Base-by-base conservation (phyloP, 2,888 invertebrate species). In the Xanthia icteritia region DNA sequence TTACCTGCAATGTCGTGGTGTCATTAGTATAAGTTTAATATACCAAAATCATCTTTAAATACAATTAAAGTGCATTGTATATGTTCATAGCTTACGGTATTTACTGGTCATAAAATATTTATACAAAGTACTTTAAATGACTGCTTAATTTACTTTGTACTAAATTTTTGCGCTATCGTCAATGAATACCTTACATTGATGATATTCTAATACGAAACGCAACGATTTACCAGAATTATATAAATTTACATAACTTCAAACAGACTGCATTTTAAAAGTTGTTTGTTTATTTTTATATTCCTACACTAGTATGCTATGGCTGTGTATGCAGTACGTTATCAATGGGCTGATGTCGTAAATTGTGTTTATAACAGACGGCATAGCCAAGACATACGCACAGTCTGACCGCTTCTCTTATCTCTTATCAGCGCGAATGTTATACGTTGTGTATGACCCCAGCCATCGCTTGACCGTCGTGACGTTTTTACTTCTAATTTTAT, bases 391-490 rank as follows among this genome's bases (percentile, higher is more conserved):
- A 92, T 93, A 92, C 92, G 92, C 92, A 91, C 83, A 89, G 88
- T 85, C 79, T 81, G 89, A 84, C 84, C 90, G 85, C 84, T 86
- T 87, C 89, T 79, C 87, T 90, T 92, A 92, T 92, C 93, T 82
- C 85, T 89, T 93, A 93, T 94, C 93, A 89, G 91, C 81, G 83
- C 89, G 91, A 90, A 91, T 90, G 91, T 91, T 87, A 92, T 92
- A 89, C 91, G 87, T 89, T 89, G 88, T 86, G 86, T 88, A 85
- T 92, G 92, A 94, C 94, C 93, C 92, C 85, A 85, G 73, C 63
- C 73, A 69, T 76, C 67, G 73, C 88, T 88, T 87, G 88, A 86
- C 90, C 89, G 87, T 82, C 83, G 77, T 91, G 90, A 91, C 89
- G 90, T 91, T 85, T 89, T 79, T 84, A 69, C 70, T 84, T 76